Conservation (phyloP, 2,113 vertebrate genomes). For the Calyptommatus sinebrachiatus region DNA sequence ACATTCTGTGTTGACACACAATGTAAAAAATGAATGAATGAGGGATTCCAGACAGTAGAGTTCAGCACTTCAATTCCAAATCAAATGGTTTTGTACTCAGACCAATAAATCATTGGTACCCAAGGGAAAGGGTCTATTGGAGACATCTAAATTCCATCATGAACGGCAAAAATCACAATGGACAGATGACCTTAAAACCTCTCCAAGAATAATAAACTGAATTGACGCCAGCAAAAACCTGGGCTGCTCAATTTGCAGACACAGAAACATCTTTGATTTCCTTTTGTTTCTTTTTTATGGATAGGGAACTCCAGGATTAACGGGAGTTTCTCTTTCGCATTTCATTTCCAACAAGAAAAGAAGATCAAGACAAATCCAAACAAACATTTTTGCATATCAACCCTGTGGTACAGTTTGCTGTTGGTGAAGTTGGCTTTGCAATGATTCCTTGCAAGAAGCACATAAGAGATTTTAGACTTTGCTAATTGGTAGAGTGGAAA, state of each 20-base stretch:
- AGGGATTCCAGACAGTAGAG: neutral
- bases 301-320: too few relatives aligned
- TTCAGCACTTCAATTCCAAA: too few relatives aligned
- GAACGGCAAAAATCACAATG: too few relatives aligned
- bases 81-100: neutral
- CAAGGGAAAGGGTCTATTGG: too few relatives aligned
- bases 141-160: too few relatives aligned
- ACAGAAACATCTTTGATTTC: too few relatives aligned
- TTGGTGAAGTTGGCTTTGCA: neutral
- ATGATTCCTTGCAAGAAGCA: neutral
- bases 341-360: neutral
- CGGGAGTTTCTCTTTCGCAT: neutral
- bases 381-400: neutral
- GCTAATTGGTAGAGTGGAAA: neutral
- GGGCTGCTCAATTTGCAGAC: too few relatives aligned
- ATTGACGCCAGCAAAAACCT: too few relatives aligned
- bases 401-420: neutral
- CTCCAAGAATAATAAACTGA: too few relatives aligned
- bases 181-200: too few relatives aligned
- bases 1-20: neutral
- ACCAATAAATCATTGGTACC: neutral
- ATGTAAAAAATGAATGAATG: neutral
- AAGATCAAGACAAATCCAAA: neutral
- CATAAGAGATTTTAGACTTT: neutral
- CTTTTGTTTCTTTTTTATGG: neutral